A percentile compares a stretch with the other conserved stretches of the same genome.
Conservation (phyloP, 2,888 invertebrate genomes). For the Nematopogon swammerdamellus region DNA sequence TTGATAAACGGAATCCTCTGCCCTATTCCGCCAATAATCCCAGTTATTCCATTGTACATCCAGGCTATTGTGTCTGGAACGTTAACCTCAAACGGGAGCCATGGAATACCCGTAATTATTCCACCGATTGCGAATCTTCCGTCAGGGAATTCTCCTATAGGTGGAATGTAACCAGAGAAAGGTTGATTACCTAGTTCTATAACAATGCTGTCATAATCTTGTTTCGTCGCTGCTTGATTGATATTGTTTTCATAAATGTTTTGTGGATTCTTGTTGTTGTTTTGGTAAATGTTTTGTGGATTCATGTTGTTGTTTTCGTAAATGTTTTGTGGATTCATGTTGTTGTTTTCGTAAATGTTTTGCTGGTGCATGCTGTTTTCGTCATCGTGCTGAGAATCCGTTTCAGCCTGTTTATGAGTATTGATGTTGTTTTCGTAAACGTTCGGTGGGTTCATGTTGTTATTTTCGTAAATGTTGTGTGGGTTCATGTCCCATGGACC, state of each 20-base stretch:
- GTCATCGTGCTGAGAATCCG: too few relatives aligned
- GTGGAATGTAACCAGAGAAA: too few relatives aligned
- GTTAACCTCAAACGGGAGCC: constrained; percentile 61
- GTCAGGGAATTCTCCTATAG: constrained; percentile 7
- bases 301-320: too few relatives aligned
- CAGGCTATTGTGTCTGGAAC: constrained; percentile 56
- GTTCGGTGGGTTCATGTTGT: too few relatives aligned
- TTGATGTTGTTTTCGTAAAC: neutral
- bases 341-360: too few relatives aligned
- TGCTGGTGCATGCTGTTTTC: too few relatives aligned
- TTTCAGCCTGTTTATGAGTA: neutral
- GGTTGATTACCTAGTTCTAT: too few relatives aligned
- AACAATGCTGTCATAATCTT: too few relatives aligned
- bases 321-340: too few relatives aligned
- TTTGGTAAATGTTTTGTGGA: neutral
- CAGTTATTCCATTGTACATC: constrained; percentile 31
- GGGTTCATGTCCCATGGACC: too few relatives aligned
- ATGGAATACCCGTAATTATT: constrained; percentile 50
- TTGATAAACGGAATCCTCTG: constrained; percentile 27
- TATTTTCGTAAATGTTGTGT: too few relatives aligned
- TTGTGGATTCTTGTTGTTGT: neutral
- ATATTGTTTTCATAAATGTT: neutral
- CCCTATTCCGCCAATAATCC: constrained; percentile 30
- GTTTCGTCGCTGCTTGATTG: too few relatives aligned
- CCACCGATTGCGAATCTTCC: constrained; percentile 33